Percentiles rank a stretch among this genome's conserved stretches.
Evolutionary conservation across 2,113 vertebrate species (phyloP).

Genomic region (Indri indri): DNA sequence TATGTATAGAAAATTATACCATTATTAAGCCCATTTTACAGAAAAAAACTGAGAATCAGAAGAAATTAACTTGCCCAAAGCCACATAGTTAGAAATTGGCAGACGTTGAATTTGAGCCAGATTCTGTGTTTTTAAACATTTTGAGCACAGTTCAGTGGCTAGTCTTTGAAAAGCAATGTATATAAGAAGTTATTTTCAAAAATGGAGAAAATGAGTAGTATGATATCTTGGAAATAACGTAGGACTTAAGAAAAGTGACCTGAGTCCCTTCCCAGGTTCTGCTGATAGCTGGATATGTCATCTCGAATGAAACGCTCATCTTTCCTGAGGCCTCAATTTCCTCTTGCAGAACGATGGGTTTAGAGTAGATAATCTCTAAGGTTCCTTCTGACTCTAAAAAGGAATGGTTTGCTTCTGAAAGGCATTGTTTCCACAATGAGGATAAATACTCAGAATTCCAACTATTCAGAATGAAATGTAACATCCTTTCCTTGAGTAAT

Average conservation of each 20-base stretch:
- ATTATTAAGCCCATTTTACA: conserved; percentile 9
- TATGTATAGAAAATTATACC: background rate
- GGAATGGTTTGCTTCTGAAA: conserved; percentile 5
- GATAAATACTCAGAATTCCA: conserved; percentile 5
- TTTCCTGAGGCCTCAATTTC: conserved; percentile 53
- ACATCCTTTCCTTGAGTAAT: background rate
- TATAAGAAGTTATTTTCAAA: conserved; percentile 17
- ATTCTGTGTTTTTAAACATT: background rate
- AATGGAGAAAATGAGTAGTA: background rate
- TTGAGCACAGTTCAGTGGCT: background rate
- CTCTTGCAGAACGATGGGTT: conserved; percentile 47
- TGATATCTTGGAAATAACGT: background rate
- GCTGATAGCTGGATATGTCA: background rate
- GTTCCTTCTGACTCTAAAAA: conserved; percentile 40
- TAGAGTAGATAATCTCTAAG: conserved; percentile 16
- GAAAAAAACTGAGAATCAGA: background rate
- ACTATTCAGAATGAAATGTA: background rate
- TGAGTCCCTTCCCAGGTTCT: background rate
- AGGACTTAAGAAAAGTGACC: background rate
- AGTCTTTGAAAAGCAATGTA: background rate
- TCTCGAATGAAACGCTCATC: background rate
- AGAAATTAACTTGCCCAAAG: background rate
- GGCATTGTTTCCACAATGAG: background rate
- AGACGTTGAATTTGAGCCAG: background rate
- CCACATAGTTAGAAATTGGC: background rate